Evolutionary conservation across 2,888 invertebrate genomes (phyloP), one percentile per base, ranked within the genome.

Genomic region (Standfussiana lucernea): DNA sequence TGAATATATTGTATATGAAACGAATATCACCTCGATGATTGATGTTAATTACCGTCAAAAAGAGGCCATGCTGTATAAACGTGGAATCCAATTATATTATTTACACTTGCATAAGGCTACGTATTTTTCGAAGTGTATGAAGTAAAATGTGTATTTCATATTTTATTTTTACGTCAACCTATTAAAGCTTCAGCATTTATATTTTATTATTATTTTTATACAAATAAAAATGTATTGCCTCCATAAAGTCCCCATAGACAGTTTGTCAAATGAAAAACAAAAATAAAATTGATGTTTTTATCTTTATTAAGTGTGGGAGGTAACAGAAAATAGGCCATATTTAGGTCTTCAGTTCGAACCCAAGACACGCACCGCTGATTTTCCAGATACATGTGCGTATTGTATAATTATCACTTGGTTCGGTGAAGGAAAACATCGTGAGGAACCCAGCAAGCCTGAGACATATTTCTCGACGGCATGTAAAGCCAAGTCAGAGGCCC

Each of bases 31-130:
- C 13, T 35, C 61, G 13, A 47, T 77, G 85, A 80, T 83, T 82
- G 83, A 83, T 75, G 83, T 65, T 80, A 76, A 85, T 77, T 78
- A 72, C 59, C 47, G 64, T 67, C 75, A 64, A 82, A 82, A 80
- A 69, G 45, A 70, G 84, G 42, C 66, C 78, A 59, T 32, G 32
- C 50, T 15, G 59, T 72, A 62, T 56, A 71, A 72, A 81, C 71
- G 56, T 66, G 62, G 45, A 72, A 68, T 47, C 75, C 74, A 84
- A 78, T 86, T 77, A 79, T 74, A 69, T 72, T 28, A 73, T 86
- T 86, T 67, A 76, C 64, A 68, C 47, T 62, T 77, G 73, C 71
- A 65, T 40, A 71, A 47, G 47, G 59, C 18, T 24, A 13, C 62
- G 64, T 40, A 47, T 18, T 56, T 77, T 81, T 68, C 35, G 24